Evolutionary conservation across 2,888 invertebrate genomes (phyloP).

Genomic region (Aplocera efformata): DNA sequence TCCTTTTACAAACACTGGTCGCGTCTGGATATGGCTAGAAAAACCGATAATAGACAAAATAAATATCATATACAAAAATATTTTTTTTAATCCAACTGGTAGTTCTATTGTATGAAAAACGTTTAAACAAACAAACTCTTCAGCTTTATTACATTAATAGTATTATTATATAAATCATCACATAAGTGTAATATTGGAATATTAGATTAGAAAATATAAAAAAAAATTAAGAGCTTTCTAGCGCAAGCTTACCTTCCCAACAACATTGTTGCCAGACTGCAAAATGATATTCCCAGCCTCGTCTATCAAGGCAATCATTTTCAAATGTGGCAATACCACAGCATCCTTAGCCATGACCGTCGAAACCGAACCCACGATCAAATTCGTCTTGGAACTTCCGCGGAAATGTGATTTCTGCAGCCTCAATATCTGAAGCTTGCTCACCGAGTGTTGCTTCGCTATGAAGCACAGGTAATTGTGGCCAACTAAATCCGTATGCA

Average conservation of each 20-base stretch:
- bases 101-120: too few species aligned
- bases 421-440: constrained; percentile 84
- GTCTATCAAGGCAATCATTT: constrained; percentile 92
- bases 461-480: constrained; percentile 91
- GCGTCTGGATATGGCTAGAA: too few species aligned
- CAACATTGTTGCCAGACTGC: constrained; percentile 90
- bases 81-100: too few species aligned
- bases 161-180: too few species aligned
- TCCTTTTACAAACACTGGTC: too few species aligned
- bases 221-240: not conserved
- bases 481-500: constrained; percentile 92
- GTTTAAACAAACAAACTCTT: too few species aligned
- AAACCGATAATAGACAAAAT: too few species aligned
- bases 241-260: constrained; percentile 85
- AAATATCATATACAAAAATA: too few species aligned
- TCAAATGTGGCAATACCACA: constrained; percentile 87
- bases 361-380: constrained; percentile 87
- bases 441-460: constrained; percentile 63
- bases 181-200: too few species aligned
- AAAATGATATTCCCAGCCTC: constrained; percentile 87
- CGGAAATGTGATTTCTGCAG: constrained; percentile 82
- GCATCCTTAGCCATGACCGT: constrained; percentile 92
- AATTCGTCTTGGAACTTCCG: constrained; percentile 76
- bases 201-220: not conserved
- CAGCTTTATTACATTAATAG: too few species aligned